These are phyloP conservation scores for Dromius quadrimaculatus DNA, from an alignment of 2,888 invertebrate genomes.

Conservation along the genomic window DNA sequence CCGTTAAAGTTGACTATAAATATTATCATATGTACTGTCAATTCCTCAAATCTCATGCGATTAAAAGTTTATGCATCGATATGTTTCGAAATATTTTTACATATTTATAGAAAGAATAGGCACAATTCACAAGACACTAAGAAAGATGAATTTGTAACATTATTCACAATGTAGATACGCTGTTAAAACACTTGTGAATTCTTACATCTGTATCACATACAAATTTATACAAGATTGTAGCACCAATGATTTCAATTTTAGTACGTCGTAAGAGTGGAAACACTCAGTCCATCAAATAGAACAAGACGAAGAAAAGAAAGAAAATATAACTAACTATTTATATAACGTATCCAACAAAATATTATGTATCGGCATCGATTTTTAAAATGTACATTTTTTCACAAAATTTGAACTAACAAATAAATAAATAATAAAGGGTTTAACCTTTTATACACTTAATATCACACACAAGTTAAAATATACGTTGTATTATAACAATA, in stretches of 20 bases:
- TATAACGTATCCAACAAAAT: conserved; percentile 48
- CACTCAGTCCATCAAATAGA: conserved; percentile 27
- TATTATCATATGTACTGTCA: background rate
- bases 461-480: conserved; percentile 53
- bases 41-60: background rate
- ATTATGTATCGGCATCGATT: conserved; percentile 38
- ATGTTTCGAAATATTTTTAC: conserved; percentile 6
- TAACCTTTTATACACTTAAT: conserved; percentile 50
- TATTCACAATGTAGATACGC: conserved; percentile 11
- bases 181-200: conserved; percentile 8
- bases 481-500: conserved; percentile 47
- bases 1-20: no score
- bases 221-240: conserved; percentile 56
- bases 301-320: conserved; percentile 5
- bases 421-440: conserved; percentile 51
- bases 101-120: conserved; percentile 9
- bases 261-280: conserved; percentile 28
- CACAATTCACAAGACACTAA: conserved; percentile 28
- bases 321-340: conserved; percentile 39
- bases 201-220: conserved; percentile 54
- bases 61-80: background rate
- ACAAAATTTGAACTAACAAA: conserved; percentile 51
- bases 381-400: conserved; percentile 49
- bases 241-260: conserved; percentile 57
- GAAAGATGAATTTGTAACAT: conserved; percentile 29